Base-by-base conservation (phyloP, 2,113 vertebrate species). In the Clupea harengus region DNA sequence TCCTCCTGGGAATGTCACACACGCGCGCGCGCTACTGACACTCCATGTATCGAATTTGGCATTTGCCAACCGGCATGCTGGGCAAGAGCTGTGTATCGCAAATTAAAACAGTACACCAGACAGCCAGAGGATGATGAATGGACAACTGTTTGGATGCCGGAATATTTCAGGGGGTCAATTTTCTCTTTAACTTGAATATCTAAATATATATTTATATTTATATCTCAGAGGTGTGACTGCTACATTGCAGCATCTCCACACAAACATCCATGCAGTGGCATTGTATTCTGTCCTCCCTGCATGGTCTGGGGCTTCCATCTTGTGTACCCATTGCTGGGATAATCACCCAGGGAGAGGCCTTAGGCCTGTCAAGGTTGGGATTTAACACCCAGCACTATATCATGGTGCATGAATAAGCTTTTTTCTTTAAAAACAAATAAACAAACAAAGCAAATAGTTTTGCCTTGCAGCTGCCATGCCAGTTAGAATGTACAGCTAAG, bases 21-120 rank as follows among this genome's bases (percentile, higher is more conserved):
- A 82, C n/a, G 22, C 78, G 83, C 85, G n/a, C 39, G 2, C 39
- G 85, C 85, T 82, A 52, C 85, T 72, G 86, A 90, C 86, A 89
- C 82, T 72, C 81, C 45, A 46, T 82, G 88, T 84, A 86, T 90
- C 89, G 86, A 90, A 83, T 39, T 44, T 87, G 82, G 85, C 86
- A 85, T 72, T 28, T 81, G 84, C 50, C 25, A 84, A 85, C 72
- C 15, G 84, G 81, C 85, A 78, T 82, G 49, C 83, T 72, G 82
- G 64, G 75, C 45, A 81, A 39, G 83, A 86, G 83, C 57, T 47
- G 72, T 50, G 60, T 86, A 60, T 89, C 82, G 72, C 64, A 85
- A 89, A 85, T 89, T 57, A 44, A 81, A 83, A 81, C 47, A 84
- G 49, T 20, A 84, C 49, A 45, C 60, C 25, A 28, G 64, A 72